A percentile compares a stretch with the other conserved stretches of the same genome.
Conservation (phyloP, 2,113 vertebrate species). For the Bubo bubo region DNA sequence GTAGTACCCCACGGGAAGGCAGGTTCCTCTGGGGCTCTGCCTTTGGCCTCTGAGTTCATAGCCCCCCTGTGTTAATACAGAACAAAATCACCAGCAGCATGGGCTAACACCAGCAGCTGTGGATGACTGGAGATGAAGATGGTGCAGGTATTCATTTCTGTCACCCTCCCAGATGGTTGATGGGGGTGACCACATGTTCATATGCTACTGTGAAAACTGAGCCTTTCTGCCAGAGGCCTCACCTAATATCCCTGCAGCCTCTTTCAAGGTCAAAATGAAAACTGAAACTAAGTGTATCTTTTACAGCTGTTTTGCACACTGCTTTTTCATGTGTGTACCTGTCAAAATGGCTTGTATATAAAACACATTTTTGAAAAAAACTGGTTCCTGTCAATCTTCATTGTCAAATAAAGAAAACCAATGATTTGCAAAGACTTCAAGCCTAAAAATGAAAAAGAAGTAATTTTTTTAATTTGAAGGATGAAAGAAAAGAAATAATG, state of each 20-base stretch:
- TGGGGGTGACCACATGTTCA: not conserved
- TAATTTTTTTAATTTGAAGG: not conserved
- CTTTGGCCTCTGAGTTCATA: not conserved
- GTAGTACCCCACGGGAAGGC: fast-evolving
- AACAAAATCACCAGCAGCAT: not conserved
- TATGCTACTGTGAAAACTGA: not conserved
- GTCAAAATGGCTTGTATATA: not conserved
- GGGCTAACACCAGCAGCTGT: fast-evolving
- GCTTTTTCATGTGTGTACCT: not conserved
- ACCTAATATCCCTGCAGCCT: not conserved
- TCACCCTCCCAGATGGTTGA: not conserved
- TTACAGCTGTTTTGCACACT: not conserved
- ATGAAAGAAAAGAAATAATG: not conserved
- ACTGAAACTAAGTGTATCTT: not conserved
- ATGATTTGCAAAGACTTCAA: not conserved
- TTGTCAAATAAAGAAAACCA: not conserved
- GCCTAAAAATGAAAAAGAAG: not conserved
- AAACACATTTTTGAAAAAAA: not conserved
- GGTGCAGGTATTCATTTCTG: not conserved
- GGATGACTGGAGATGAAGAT: not conserved
- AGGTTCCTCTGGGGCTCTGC: not conserved
- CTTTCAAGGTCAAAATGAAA: not conserved
- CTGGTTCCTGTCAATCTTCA: not conserved
- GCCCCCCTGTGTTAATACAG: not conserved
- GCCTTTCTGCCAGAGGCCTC: not conserved